These are phyloP conservation scores for Agriopis aurantiaria DNA, from an alignment of 2,888 invertebrate species.

Conservation along the genomic window DNA sequence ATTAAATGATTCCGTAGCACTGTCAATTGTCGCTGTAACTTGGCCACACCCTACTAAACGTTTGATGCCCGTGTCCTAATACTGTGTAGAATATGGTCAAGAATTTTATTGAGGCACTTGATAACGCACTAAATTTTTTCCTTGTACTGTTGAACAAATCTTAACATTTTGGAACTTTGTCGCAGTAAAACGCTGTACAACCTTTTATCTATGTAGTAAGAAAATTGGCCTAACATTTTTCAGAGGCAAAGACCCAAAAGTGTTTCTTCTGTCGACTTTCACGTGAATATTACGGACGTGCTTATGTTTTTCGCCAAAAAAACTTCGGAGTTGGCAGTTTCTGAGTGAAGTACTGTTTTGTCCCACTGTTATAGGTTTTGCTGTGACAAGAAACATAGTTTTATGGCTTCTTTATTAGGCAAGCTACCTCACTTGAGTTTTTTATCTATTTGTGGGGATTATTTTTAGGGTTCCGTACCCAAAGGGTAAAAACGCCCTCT, in stretches of 20 bases:
- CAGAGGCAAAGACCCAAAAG: conserved; percentile 14
- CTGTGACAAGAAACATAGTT: conserved; percentile 18
- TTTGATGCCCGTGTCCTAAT: conserved; percentile 56
- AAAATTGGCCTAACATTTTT: background rate
- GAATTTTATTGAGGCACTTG: conserved; percentile 63
- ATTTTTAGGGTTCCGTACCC: background rate
- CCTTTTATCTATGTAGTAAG: background rate
- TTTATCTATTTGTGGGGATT: background rate
- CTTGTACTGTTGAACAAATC: conserved; percentile 15
- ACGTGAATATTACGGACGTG: conserved; percentile 15
- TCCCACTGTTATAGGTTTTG: conserved; percentile 15
- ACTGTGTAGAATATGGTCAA: conserved; percentile 63
- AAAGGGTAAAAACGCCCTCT: too few species aligned
- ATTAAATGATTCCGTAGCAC: too few species aligned
- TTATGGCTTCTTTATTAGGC: conserved; percentile 1
- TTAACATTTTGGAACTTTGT: conserved; percentile 17
- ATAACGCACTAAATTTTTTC: conserved; percentile 57
- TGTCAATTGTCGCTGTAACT: conserved; percentile 30
- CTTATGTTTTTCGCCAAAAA: conserved; percentile 24
- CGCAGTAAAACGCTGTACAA: background rate
- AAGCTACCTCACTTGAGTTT: conserved; percentile 18
- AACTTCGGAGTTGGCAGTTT: conserved; percentile 21
- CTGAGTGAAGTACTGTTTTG: conserved; percentile 19
- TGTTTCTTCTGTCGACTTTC: conserved; percentile 6
- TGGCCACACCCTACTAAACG: conserved; percentile 39